These are phyloP conservation scores for Lampris megalopsis DNA, from an alignment of 2,113 vertebrate species.

Conservation along the genomic window DNA sequence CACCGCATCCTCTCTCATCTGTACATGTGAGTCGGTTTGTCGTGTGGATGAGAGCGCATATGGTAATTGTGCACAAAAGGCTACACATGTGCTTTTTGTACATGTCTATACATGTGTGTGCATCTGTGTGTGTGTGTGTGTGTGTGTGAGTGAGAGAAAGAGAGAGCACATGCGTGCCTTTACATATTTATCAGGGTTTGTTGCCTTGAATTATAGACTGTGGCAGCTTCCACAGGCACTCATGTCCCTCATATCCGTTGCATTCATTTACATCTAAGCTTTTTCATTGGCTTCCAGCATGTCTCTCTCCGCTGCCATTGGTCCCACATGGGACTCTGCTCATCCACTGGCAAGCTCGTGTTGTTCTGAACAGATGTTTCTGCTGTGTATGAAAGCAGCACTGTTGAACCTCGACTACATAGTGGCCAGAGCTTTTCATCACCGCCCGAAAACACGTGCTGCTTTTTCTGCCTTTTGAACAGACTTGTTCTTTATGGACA, in stretches of 20 bases:
- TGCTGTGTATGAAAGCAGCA: slow-evolving; percentile 52
- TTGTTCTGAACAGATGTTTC: slow-evolving; percentile 59
- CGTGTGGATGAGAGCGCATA: neutral
- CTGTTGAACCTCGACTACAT: slow-evolving; percentile 29
- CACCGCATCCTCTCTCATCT: slow-evolving; percentile 56
- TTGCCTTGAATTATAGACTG: slow-evolving; percentile 27
- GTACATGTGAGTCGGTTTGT: slow-evolving; percentile 29
- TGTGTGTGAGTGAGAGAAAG: slow-evolving; percentile 13
- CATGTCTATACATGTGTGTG: slow-evolving; percentile 6
- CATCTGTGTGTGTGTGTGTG: slow-evolving; percentile 17
- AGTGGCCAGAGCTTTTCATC: slow-evolving; percentile 44
- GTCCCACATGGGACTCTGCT: slow-evolving; percentile 51
- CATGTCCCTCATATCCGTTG: neutral
- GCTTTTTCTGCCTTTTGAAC: slow-evolving; percentile 45
- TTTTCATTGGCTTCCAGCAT: slow-evolving; percentile 62
- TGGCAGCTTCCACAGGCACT: slow-evolving; percentile 43
- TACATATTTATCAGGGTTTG: slow-evolving; percentile 12
- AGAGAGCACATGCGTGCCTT: slow-evolving; percentile 32
- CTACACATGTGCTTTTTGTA: no score
- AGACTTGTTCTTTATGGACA: slow-evolving; percentile 39
- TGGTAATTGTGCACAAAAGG: no score
- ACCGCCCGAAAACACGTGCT: slow-evolving; percentile 45
- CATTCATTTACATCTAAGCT: slow-evolving; percentile 40
- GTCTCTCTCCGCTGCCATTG: slow-evolving; percentile 37
- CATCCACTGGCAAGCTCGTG: slow-evolving; percentile 43